Evolutionary conservation across 2,113 vertebrate genomes (phyloP).

Genomic region (Psilopsiagon aymara): DNA sequence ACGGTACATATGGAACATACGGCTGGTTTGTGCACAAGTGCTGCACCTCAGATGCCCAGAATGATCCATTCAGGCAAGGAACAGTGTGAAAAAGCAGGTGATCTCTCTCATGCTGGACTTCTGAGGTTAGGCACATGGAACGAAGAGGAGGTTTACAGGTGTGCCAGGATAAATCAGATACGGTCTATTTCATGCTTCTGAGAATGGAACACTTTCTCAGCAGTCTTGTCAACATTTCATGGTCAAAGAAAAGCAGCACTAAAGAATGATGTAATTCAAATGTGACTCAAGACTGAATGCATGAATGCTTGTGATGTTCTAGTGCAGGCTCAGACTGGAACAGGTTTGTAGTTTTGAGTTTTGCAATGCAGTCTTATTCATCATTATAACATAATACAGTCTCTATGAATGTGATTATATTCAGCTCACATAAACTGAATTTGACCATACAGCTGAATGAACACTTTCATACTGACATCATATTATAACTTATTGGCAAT

Average conservation of each 20-base stretch:
- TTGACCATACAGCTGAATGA: neutral
- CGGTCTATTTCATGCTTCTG: neutral
- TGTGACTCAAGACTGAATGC: neutral
- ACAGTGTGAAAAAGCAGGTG: neutral
- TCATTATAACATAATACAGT: neutral
- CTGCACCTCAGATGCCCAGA: neutral
- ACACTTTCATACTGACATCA: neutral
- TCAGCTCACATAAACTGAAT: neutral
- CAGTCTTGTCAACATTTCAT: neutral
- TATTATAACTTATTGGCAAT: neutral
- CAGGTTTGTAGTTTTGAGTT: neutral
- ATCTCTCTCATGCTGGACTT: neutral
- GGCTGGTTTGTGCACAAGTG: neutral
- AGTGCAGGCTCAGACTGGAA: neutral
- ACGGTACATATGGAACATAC: rapidly evolving
- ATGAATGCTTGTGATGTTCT: neutral
- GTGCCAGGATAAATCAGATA: neutral
- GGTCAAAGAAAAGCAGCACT: neutral
- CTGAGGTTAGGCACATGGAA: neutral
- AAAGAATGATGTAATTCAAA: neutral
- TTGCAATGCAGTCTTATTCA: neutral
- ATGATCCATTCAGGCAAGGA: neutral
- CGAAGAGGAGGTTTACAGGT: neutral
- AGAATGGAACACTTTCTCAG: neutral
- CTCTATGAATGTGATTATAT: neutral